These are phyloP conservation scores for Myotis pilosus DNA, from an alignment of 2,797 vertebrate genomes.

Conservation along the genomic window DNA sequence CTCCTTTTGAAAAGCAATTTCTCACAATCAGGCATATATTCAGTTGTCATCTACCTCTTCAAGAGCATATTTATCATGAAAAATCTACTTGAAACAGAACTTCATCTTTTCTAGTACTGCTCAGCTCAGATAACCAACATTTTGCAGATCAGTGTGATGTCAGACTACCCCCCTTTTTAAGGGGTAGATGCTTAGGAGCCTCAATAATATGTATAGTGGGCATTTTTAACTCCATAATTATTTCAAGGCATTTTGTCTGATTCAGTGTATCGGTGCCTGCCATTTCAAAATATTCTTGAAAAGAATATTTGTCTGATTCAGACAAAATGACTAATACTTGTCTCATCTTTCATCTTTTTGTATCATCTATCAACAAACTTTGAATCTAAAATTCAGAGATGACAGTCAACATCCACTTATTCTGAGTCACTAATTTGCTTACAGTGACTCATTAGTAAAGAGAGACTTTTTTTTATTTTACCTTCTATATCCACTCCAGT, in stretches of 20 bases:
- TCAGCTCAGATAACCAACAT: background rate
- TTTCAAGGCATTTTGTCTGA: background rate
- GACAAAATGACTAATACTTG: background rate
- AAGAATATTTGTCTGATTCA: background rate
- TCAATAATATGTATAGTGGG: background rate
- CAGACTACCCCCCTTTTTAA: background rate
- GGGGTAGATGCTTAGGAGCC: background rate
- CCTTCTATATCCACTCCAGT: background rate
- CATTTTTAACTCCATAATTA: background rate
- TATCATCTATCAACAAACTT: background rate
- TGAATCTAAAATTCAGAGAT: background rate
- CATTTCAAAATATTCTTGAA: no score
- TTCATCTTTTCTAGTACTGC: background rate
- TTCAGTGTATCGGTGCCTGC: no score
- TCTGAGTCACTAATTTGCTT: background rate
- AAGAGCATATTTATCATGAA: background rate
- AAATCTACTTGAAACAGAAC: background rate
- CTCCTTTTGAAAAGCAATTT: background rate
- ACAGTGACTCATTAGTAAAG: slow-evolving; percentile 16
- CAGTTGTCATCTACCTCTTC: background rate
- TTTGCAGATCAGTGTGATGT: background rate
- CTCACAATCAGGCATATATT: background rate
- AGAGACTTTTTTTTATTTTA: background rate
- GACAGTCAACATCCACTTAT: background rate
- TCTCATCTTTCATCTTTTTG: background rate